Base-by-base conservation (phyloP, 2,888 invertebrate species). In the Drosophila conformis region DNA sequence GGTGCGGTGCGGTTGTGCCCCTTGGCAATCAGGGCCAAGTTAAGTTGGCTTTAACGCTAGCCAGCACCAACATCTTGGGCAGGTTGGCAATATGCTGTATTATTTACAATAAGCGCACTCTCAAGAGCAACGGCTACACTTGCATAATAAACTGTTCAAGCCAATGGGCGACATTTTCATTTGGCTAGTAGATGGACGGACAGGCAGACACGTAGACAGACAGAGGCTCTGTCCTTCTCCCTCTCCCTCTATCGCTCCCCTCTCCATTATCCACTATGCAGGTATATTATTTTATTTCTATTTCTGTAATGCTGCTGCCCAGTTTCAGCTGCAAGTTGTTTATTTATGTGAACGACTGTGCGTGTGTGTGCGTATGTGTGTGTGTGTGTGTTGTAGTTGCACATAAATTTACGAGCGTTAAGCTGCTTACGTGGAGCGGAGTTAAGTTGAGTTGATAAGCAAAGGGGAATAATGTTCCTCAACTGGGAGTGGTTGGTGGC, bases 161-260 rank as follows among this genome's bases (percentile, higher is more conserved):
- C 74, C 85, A 89, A 85, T 83, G 82, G 89, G 76, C 87, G 89
- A 89, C 86, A 84, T 87, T 84, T 87, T 87, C 87, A 89, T 86
- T 87, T 86, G 71, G 49, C 60, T 61, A 78, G 56, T 29, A 38
- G 38, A 56, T 27, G 56, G 29, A 40, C 27, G 18, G 18, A 15
- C 27, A 18, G 48, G 25, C 25, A 48, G 48, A 8, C 15, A 0
- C 10, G 33, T 33, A 27, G 49, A 27, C 29, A 29, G 27, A n/a
- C n/a, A 46, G 25, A 25, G 25, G 15, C 18, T 54, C 8, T 15
- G 25, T 18, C n/a, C 10, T n/a, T 11, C 13, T 10, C n/a, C 4
- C 33, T n/a, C n/a, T 27, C 11, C 1, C n/a, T 13, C 48, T 25
- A 0, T 15, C 53, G 25, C 6, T 4, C 35, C 21, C 10, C 35